phyloP scores from a whole-genome alignment of 2,797 vertebrate species.

The Sebastes alutus region DNA sequence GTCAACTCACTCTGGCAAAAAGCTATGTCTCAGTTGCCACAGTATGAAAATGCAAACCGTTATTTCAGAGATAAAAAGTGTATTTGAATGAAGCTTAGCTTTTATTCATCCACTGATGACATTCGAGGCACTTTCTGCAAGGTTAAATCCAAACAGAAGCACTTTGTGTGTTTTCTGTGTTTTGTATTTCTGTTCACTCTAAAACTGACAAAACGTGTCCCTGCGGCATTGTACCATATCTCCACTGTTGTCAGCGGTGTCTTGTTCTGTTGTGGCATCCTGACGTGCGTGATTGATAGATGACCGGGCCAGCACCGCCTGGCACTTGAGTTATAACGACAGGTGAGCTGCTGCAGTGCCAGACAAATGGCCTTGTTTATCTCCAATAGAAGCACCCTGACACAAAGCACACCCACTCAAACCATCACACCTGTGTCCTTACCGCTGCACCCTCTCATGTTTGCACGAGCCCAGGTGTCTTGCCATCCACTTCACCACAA shows the following conservation, averaged over 20 bases:
- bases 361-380: conserved; percentile 51
- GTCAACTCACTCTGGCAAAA: neutral
- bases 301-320: neutral
- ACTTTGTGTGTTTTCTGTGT: neutral
- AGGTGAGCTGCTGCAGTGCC: conserved; percentile 35
- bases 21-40: neutral
- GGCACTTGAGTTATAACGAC: conserved; percentile 45
- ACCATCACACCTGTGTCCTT: neutral
- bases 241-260: conserved; percentile 14
- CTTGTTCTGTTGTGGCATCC: conserved; percentile 33
- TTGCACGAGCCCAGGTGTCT: neutral
- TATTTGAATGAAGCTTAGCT: neutral
- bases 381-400: conserved; percentile 1
- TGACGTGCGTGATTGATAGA: conserved; percentile 49
- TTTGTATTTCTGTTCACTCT: neutral
- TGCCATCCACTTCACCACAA: neutral
- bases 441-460: neutral
- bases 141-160: neutral
- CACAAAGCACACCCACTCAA: neutral
- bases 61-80: neutral
- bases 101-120: neutral
- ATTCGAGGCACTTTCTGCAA: neutral
- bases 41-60: neutral
- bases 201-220: conserved; percentile 13
- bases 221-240: neutral